These are phyloP conservation scores for Drosophila quasianomalipes DNA, from an alignment of 2,888 invertebrate species.

Conservation along the genomic window DNA sequence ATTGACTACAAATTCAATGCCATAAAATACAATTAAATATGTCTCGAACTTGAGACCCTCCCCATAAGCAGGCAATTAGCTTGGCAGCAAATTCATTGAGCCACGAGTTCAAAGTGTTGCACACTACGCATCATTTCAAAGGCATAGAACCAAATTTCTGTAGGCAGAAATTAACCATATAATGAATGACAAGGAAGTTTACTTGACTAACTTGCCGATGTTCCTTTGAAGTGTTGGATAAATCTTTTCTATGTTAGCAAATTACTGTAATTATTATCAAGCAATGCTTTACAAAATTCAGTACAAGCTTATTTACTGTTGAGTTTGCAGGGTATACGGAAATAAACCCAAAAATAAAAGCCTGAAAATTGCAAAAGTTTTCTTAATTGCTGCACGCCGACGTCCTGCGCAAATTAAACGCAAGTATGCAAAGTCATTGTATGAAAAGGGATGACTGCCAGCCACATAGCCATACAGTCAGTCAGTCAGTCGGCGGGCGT, in stretches of 20 bases:
- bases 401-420: conserved; percentile 65
- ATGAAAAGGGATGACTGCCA: conserved; percentile 24
- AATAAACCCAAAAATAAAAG: conserved; percentile 65
- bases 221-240: neutral
- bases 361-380: conserved; percentile 78
- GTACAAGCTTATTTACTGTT: too few species aligned
- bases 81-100: conserved; percentile 67
- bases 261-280: conserved; percentile 1
- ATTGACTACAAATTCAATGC: conserved; percentile 55
- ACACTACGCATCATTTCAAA: conserved; percentile 66
- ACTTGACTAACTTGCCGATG: conserved; percentile 19
- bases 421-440: conserved; percentile 78
- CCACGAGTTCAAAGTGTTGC: conserved; percentile 72
- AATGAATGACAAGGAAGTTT: conserved; percentile 1
- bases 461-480: neutral
- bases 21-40: conserved; percentile 61
- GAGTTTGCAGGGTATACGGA: conserved; percentile 30
- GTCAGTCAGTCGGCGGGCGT: conserved; percentile 31
- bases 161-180: conserved; percentile 11
- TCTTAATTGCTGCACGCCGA: conserved; percentile 70
- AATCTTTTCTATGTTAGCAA: neutral
- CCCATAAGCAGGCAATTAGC: conserved; percentile 49
- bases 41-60: conserved; percentile 27
- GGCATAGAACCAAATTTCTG: conserved; percentile 36
- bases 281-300: neutral